These are phyloP conservation scores for Crotalus horridus DNA, from an alignment of 2,113 vertebrate genomes.

Conservation along the genomic window DNA sequence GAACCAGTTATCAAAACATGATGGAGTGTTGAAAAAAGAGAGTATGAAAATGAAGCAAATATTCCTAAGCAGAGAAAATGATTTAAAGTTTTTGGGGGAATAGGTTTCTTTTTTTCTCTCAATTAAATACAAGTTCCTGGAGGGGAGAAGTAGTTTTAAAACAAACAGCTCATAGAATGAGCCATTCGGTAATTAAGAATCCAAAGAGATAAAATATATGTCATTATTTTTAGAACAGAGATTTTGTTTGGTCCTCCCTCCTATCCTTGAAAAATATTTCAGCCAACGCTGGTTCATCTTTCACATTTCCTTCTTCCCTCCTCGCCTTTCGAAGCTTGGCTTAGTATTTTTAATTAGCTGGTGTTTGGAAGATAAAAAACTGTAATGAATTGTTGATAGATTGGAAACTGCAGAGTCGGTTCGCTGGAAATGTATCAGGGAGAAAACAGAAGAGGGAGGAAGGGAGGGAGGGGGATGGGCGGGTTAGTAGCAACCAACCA, in stretches of 20 bases:
- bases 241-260: conserved; percentile 1
- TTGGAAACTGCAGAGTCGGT: conserved; percentile 62
- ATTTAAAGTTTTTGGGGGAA: conserved; percentile 46
- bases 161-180: conserved; percentile 63
- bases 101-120: neutral
- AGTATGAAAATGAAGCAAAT: conserved; percentile 46
- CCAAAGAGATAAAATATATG: conserved; percentile 50
- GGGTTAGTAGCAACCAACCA: conserved; percentile 68
- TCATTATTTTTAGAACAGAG: conserved; percentile 66
- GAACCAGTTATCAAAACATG: conserved; percentile 62
- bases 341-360: conserved; percentile 80
- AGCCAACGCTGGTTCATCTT: conserved; percentile 52
- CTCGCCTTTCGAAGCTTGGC: conserved; percentile 59
- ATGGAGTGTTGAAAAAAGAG: conserved; percentile 38
- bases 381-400: conserved; percentile 79
- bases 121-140: neutral
- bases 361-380: conserved; percentile 74
- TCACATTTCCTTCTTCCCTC: conserved; percentile 41
- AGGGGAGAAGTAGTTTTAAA: conserved; percentile 29
- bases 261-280: conserved; percentile 31
- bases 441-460: neutral
- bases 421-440: conserved; percentile 59
- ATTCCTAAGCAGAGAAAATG: conserved; percentile 54
- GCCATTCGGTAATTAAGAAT: conserved; percentile 68
- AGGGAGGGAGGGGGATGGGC: conserved; percentile 48